Evolutionary conservation across 1,140 invertebrate genomes (phyloP), one percentile per base, ranked within the genome.

Genomic region (Bradysia coprophila): DNA sequence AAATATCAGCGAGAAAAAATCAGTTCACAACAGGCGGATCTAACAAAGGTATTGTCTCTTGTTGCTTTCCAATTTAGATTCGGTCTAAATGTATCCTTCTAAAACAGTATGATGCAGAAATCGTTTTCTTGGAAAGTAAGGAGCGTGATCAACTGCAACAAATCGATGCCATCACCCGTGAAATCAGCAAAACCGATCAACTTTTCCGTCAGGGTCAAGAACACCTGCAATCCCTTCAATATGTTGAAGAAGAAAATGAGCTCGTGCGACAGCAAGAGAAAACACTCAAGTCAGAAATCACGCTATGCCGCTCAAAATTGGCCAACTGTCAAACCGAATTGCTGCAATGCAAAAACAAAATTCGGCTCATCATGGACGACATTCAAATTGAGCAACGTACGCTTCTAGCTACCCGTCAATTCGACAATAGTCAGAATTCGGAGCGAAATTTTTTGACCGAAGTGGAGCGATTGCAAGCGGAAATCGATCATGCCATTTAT

Each of bases 1-100:
- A 89, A 89, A 63, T 81, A 80, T 59, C 90, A 94, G 63, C 68
- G 85, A 42, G 87, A 92, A 54, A 87, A 87, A 57, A 68, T 94
- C 39, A 80, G 78, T 41, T 72, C 75, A 46, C 88, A 92, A 55
- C 86, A 92, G 66, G 76, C 81, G 50, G 84, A 92, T 71, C 67
- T 93, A 47, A 83, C 81, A 43, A 87, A 90, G 65, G 81, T 84
- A 64, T 46, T n/a, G 40, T 47, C 37, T 22, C 23, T 20, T 42
- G n/a, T 22, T 31, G 4, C 16, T 21, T 33, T 10, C 21, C 3
- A 31, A 31, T 31, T 31, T 31, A 9, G n/a, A 31, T 31, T n/a
- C n/a, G n/a, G n/a, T n/a, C n/a, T n/a, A n/a, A n/a, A n/a, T 31
- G 8, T 31, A 8, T 13, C 3, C 13, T 34, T 11, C 18, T 46